Conservation (phyloP, 2,113 vertebrate genomes). For the Ramphastos sulfuratus region DNA sequence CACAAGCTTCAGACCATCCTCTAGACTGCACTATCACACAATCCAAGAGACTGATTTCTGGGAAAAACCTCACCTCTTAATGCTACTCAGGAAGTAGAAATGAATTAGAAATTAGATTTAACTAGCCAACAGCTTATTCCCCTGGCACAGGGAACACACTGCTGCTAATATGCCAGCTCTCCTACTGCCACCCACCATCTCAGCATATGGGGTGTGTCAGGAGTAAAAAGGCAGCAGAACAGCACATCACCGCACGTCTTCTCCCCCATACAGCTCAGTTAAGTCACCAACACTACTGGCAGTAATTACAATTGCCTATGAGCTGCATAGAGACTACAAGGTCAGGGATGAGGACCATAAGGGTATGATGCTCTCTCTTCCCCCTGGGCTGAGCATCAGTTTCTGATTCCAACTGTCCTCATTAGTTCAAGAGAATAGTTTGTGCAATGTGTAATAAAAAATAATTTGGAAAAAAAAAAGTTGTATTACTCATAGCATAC, state of each 20-base stretch:
- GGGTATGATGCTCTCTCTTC: neutral
- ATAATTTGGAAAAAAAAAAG: neutral
- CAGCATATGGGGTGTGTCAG: conserved; percentile 57
- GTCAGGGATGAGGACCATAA: neutral
- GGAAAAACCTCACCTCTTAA: neutral
- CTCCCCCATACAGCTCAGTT: neutral
- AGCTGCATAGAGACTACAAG: neutral
- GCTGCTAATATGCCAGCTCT: conserved; percentile 29
- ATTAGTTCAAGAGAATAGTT: neutral
- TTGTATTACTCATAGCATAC: neutral
- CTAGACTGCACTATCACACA: neutral
- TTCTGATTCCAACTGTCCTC: neutral
- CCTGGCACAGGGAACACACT: conserved; percentile 14
- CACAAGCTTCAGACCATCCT: neutral
- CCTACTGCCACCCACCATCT: conserved; percentile 46
- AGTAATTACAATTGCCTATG: neutral
- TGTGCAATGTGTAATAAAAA: fast-evolving
- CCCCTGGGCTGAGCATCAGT: neutral
- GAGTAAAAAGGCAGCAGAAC: conserved; percentile 22
- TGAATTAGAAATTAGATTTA: conserved; percentile 27
- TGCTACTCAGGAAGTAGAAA: neutral
- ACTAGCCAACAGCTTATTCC: conserved; percentile 43
- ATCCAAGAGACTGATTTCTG: neutral
- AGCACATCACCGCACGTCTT: neutral
- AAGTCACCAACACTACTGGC: neutral